A percentile compares a stretch with the other conserved stretches of the same genome.
Conservation (phyloP, 2,888 invertebrate genomes). For the Fragum sueziense region DNA sequence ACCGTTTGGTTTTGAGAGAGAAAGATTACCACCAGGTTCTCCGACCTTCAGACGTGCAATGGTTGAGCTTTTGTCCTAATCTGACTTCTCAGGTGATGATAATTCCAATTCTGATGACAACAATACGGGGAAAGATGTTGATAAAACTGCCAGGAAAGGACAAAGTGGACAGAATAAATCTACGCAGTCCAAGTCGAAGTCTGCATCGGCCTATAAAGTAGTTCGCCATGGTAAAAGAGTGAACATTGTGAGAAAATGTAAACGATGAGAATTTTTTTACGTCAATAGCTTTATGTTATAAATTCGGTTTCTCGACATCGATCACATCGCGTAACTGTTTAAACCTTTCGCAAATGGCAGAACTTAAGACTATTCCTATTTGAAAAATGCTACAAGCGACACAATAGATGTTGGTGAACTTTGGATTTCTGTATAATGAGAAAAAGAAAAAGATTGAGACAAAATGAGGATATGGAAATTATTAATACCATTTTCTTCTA, state of each 20-base stretch:
- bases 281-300: too few species aligned
- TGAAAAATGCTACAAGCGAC: too few species aligned
- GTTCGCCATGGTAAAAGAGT: constrained; percentile 9
- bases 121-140: not conserved
- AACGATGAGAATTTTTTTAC: not conserved
- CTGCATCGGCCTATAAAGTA: constrained; percentile 12
- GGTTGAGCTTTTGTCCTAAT: constrained; percentile 6
- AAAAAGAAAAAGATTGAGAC: too few species aligned
- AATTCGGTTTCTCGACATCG: too few species aligned
- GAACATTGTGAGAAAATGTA: not conserved
- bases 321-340: too few species aligned
- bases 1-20: constrained; percentile 7
- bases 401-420: too few species aligned
- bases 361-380: too few species aligned
- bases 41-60: constrained; percentile 17
- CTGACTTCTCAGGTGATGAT: constrained; percentile 5
- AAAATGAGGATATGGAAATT: too few species aligned
- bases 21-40: constrained; percentile 7
- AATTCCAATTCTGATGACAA: constrained; percentile 3
- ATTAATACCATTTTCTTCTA: too few species aligned
- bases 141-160: not conserved
- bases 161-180: too few species aligned
- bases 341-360: too few species aligned
- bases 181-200: not conserved
- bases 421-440: too few species aligned